These are phyloP conservation scores for Andrena trimmerana DNA, from an alignment of 2,888 invertebrate genomes.

Conservation along the genomic window DNA sequence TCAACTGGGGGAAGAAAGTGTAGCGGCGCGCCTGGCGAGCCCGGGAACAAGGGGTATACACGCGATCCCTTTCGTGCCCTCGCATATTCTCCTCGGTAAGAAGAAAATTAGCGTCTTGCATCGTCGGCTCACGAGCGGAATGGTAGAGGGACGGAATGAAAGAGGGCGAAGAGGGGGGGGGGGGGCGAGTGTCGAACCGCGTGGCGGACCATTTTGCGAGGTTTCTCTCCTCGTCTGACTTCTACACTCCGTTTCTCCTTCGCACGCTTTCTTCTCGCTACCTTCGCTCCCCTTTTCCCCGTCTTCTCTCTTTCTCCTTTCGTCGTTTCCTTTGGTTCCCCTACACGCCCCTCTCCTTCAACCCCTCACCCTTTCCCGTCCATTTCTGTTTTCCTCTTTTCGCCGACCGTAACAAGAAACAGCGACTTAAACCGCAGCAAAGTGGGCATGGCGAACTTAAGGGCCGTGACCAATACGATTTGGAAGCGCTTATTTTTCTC, in stretches of 20 bases:
- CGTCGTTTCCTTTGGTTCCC: background rate
- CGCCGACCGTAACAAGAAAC: conserved; percentile 64
- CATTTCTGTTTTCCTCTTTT: conserved; percentile 24
- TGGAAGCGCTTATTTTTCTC: conserved; percentile 72
- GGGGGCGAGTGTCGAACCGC: conserved; percentile 34
- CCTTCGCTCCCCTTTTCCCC: conserved; percentile 4
- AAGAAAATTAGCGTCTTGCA: conserved; percentile 73
- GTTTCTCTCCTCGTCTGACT: background rate
- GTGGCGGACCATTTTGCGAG: conserved; percentile 47
- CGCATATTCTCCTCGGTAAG: conserved; percentile 69
- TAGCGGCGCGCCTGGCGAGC: conserved; percentile 41
- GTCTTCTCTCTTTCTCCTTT: background rate
- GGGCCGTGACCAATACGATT: conserved; percentile 79
- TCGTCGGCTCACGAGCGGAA: conserved; percentile 40
- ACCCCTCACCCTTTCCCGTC: conserved; percentile 13
- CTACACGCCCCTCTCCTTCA: background rate
- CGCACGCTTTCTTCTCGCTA: background rate
- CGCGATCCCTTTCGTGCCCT: conserved; percentile 68
- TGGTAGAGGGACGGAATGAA: conserved; percentile 39
- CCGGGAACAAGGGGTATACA: conserved; percentile 63
- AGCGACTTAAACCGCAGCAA: conserved; percentile 77
- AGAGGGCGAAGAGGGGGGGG: background rate
- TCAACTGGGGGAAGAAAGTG: conserved; percentile 67
- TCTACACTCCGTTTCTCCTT: conserved; percentile 17
- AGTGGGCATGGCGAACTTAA: conserved; percentile 78